Percentiles rank a stretch among this genome's conserved stretches.
These are phyloP conservation scores for Melanotaenia pygmaea DNA, from an alignment of 2,797 vertebrate genomes.

Conservation along the genomic window DNA sequence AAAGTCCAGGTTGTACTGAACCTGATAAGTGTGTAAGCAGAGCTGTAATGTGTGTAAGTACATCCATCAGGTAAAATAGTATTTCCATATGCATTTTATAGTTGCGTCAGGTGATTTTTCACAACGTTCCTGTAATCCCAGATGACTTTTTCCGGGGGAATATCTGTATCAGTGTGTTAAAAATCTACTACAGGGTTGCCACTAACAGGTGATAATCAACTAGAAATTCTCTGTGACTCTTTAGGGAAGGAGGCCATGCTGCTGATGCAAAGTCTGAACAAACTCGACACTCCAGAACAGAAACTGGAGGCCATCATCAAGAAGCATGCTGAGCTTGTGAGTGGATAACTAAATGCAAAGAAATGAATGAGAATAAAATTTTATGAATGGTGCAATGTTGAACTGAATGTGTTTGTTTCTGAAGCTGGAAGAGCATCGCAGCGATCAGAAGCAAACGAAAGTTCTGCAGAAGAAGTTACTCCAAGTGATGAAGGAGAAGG, in stretches of 20 bases:
- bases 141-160: not conserved
- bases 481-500: constrained; percentile 94
- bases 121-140: not conserved
- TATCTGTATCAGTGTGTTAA: not conserved
- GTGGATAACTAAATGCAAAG: constrained; percentile 49
- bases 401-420: constrained; percentile 7
- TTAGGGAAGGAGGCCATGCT: constrained; percentile 94
- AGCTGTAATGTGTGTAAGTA: constrained; percentile 40
- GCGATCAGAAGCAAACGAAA: constrained; percentile 94
- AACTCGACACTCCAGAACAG: constrained; percentile 89
- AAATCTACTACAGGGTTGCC: not conserved
- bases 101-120: constrained; percentile 8
- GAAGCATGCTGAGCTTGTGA: constrained; percentile 97
- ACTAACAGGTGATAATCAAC: not conserved
- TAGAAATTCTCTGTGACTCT: constrained; percentile 12
- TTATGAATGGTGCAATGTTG: not conserved
- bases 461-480: constrained; percentile 92
- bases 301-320: constrained; percentile 94
- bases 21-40: constrained; percentile 46
- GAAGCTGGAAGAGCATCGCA: constrained; percentile 93
- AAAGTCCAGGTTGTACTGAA: constrained; percentile 53
- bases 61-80: constrained; percentile 43
- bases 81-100: constrained; percentile 31
- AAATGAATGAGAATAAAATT: not conserved
- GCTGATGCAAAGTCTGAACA: constrained; percentile 95